Evolutionary conservation across 2,113 vertebrate species (phyloP).

Genomic region (Elephantulus edwardii): DNA sequence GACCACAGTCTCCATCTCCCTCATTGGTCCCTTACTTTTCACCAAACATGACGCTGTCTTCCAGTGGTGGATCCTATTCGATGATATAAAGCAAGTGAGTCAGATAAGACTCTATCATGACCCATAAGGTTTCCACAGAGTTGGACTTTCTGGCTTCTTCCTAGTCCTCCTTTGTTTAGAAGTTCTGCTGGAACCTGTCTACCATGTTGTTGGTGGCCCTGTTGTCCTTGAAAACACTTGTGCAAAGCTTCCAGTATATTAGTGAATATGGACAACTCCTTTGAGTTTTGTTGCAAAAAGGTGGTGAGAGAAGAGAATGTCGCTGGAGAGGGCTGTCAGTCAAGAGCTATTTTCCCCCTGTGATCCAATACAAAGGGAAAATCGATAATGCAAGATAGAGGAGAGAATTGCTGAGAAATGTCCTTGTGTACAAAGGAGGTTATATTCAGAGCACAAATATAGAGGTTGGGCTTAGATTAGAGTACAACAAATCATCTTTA

Average conservation of each 20-base stretch:
- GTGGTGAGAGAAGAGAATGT: too few relatives aligned
- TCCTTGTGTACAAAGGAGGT: not conserved
- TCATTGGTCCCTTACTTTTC: not conserved
- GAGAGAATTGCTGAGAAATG: not conserved
- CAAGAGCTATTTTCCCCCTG: not conserved
- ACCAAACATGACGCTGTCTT: not conserved
- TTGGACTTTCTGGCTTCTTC: not conserved
- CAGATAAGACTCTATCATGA: not conserved
- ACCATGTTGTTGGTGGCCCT: not conserved
- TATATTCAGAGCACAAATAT: not conserved
- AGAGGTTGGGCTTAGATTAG: not conserved
- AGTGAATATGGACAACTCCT: not conserved
- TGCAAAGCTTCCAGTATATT: not conserved
- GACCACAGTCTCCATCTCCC: not conserved
- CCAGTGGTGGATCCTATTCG: not conserved
- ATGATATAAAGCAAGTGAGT: not conserved
- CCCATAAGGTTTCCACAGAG: not conserved
- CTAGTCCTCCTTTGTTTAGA: not conserved
- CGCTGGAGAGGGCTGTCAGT: not conserved
- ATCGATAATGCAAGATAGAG: not conserved
- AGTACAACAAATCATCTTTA: not conserved
- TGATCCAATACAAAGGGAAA: not conserved
- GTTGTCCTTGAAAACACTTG: not conserved
- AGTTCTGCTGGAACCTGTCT: not conserved
- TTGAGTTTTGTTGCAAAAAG: not conserved